phyloP scores from a whole-genome alignment of 2,797 vertebrate genomes.

The Manis crassicaudata region DNA sequence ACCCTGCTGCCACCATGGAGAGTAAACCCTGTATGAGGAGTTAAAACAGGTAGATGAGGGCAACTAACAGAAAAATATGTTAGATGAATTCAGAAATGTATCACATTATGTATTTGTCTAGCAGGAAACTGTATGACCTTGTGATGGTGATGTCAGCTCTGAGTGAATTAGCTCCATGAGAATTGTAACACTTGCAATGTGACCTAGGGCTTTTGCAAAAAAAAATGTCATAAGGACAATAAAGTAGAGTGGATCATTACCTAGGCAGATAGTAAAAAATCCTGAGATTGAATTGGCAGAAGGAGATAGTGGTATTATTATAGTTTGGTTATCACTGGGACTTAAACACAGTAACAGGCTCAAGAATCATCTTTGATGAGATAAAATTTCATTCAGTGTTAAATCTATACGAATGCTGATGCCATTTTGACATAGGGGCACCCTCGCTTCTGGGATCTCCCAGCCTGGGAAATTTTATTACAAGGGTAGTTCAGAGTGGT shows the following conservation, averaged over 20 bases:
- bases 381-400: background rate
- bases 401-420: background rate
- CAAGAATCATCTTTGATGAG: background rate
- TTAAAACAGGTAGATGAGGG: background rate
- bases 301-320: background rate
- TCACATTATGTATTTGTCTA: background rate
- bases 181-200: background rate
- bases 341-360: background rate
- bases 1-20: background rate
- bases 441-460: background rate
- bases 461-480: background rate
- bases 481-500: background rate
- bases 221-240: constrained; percentile 7
- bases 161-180: background rate
- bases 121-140: background rate
- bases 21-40: background rate
- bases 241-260: constrained; percentile 7
- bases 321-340: background rate
- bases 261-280: background rate
- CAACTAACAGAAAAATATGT: background rate
- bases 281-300: background rate
- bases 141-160: background rate
- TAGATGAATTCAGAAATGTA: background rate
- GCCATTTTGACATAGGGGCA: background rate
- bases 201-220: background rate